Conservation (phyloP, 2,888 invertebrate genomes). For the Andrena flavipes region DNA sequence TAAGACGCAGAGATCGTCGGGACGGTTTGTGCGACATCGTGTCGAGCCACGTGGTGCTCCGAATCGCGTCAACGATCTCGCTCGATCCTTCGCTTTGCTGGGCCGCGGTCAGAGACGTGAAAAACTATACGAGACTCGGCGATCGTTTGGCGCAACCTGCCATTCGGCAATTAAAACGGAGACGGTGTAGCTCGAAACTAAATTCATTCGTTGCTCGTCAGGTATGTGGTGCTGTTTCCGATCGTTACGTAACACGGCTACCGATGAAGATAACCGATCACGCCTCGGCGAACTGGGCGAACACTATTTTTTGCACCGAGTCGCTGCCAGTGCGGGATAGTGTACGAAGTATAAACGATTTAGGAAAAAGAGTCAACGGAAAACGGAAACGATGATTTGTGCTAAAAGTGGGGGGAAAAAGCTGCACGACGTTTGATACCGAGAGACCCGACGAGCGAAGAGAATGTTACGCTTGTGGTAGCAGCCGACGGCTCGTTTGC, state of each 20-base stretch:
- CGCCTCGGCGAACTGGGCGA: conserved; percentile 24
- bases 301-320: conserved; percentile 11
- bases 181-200: conserved; percentile 44
- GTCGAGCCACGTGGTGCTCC: conserved; percentile 58
- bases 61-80: conserved; percentile 54
- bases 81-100: conserved; percentile 22
- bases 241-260: conserved; percentile 47
- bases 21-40: conserved; percentile 54
- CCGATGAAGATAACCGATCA: conserved; percentile 25
- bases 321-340: conserved; percentile 58
- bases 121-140: conserved; percentile 10
- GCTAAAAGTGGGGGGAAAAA: conserved; percentile 55
- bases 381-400: conserved; percentile 47
- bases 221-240: conserved; percentile 50
- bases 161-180: conserved; percentile 14
- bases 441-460: conserved; percentile 30
- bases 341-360: conserved; percentile 7
- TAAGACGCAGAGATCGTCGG: conserved; percentile 6
- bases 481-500: conserved; percentile 56
- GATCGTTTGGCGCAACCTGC: conserved; percentile 3
- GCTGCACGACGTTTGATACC: conserved; percentile 1
- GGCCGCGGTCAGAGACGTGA: conserved; percentile 31
- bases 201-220: conserved; percentile 20
- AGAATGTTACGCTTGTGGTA: conserved; percentile 54
- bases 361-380: neutral